Evolutionary conservation across 2,888 invertebrate genomes (phyloP).

Genomic region (Blastobasis lacticolella): DNA sequence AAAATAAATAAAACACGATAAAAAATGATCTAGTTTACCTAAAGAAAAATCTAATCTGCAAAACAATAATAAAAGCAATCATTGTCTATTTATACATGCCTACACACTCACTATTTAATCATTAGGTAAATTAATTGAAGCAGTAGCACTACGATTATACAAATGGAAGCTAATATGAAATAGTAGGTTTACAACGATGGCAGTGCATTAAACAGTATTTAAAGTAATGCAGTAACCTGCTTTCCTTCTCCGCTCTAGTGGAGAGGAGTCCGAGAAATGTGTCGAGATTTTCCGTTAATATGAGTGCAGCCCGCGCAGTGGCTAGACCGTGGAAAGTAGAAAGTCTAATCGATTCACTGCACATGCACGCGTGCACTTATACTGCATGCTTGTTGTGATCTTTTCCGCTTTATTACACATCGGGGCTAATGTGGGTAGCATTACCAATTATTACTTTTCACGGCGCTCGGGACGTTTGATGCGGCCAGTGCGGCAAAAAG

Average conservation of each 20-base stretch:
- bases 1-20: too few relatives aligned
- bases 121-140: too few relatives aligned
- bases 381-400: slow-evolving; percentile 35
- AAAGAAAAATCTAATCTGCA: too few relatives aligned
- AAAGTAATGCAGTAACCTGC: slow-evolving; percentile 25
- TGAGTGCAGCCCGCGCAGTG: slow-evolving; percentile 32
- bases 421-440: slow-evolving; percentile 19
- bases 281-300: slow-evolving; percentile 66
- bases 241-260: slow-evolving; percentile 67
- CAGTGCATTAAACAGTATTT: too few relatives aligned
- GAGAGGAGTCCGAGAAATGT: slow-evolving; percentile 58
- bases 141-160: too few relatives aligned
- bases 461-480: slow-evolving; percentile 1
- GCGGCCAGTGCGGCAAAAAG: too few relatives aligned
- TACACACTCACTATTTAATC: too few relatives aligned
- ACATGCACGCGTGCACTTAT: slow-evolving; percentile 59
- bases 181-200: too few relatives aligned
- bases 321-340: slow-evolving; percentile 66
- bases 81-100: too few relatives aligned
- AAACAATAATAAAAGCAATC: too few relatives aligned
- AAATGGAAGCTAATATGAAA: too few relatives aligned
- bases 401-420: slow-evolving; percentile 40
- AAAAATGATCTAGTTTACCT: too few relatives aligned
- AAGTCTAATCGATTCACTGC: slow-evolving; percentile 69
- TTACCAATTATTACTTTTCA: slow-evolving; percentile 13